Percentiles rank a stretch among this genome's conserved stretches.
These are phyloP conservation scores for Calameuta filiformis DNA, from an alignment of 2,888 invertebrate species.

Conservation along the genomic window DNA sequence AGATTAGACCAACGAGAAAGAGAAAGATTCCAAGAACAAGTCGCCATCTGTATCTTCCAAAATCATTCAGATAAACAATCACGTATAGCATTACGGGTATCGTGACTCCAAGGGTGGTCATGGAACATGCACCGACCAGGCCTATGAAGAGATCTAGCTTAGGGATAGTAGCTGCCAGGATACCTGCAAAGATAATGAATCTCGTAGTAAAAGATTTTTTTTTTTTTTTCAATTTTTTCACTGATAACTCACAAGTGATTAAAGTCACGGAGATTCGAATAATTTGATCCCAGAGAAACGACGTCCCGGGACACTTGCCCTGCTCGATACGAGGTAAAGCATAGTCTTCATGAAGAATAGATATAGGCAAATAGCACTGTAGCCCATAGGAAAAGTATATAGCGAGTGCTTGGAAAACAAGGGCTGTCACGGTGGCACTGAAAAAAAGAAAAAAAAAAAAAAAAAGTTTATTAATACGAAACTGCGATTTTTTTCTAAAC, in stretches of 20 bases:
- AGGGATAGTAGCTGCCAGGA: conserved; percentile 40
- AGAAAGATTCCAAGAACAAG: conserved; percentile 33
- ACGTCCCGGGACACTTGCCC: conserved; percentile 29
- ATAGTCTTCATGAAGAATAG: conserved; percentile 36
- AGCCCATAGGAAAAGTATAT: conserved; percentile 48
- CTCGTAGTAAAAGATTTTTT: neutral
- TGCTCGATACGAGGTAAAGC: conserved; percentile 31
- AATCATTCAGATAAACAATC: conserved; percentile 37
- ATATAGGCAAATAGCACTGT: conserved; percentile 49
- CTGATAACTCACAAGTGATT: conserved; percentile 35
- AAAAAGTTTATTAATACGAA: neutral
- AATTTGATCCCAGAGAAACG: conserved; percentile 37
- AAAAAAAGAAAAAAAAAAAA: neutral
- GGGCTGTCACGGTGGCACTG: conserved; percentile 31
- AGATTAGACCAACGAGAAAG: conserved; percentile 33
- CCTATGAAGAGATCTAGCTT: conserved; percentile 43
- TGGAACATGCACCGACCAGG: conserved; percentile 40
- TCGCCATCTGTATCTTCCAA: conserved; percentile 42
- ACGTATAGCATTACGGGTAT: conserved; percentile 43
- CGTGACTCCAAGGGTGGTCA: conserved; percentile 41
- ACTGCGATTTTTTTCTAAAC: neutral
- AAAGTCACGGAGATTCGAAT: conserved; percentile 41
- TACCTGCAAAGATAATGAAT: conserved; percentile 27
- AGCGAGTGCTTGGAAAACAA: conserved; percentile 40
- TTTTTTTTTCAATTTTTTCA: neutral